These are phyloP conservation scores for Avahi laniger DNA, from an alignment of 2,797 vertebrate genomes.

Conservation along the genomic window DNA sequence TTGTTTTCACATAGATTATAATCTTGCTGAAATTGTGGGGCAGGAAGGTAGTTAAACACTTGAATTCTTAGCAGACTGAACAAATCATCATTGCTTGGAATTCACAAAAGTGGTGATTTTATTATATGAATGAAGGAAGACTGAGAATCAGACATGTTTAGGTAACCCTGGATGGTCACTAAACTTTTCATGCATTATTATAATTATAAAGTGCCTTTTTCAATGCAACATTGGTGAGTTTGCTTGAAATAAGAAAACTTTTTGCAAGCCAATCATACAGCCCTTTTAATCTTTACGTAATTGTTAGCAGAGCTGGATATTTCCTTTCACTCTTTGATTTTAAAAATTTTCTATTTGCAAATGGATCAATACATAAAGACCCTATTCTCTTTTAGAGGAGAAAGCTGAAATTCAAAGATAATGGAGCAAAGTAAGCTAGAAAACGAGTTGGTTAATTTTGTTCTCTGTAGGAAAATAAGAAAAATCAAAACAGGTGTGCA, in stretches of 20 bases:
- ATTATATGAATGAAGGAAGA: background rate
- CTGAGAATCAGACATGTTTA: background rate
- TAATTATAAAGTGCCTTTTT: slow-evolving; percentile 26
- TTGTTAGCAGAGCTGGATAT: slow-evolving; percentile 18
- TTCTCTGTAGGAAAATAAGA: background rate
- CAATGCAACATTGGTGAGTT: background rate
- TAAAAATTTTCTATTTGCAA: slow-evolving; percentile 11
- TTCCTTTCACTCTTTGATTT: slow-evolving; percentile 39
- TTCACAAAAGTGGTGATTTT: background rate
- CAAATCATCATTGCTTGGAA: background rate
- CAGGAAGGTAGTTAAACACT: background rate
- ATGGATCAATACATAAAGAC: slow-evolving; percentile 23
- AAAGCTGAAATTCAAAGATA: slow-evolving; percentile 52
- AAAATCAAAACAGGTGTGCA: slow-evolving; percentile 3
- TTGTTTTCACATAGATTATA: background rate
- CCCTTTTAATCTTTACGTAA: slow-evolving; percentile 41
- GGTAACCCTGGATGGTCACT: background rate
- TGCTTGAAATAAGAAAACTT: slow-evolving; percentile 23
- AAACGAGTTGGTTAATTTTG: background rate
- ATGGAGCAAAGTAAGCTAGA: background rate
- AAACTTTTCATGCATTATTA: background rate
- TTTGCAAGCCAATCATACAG: background rate
- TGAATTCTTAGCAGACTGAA: background rate
- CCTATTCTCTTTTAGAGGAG: slow-evolving; percentile 25
- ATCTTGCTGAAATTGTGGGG: background rate